Evolutionary conservation across 2,888 invertebrate genomes (phyloP).

Genomic region (Xylocampa areola): DNA sequence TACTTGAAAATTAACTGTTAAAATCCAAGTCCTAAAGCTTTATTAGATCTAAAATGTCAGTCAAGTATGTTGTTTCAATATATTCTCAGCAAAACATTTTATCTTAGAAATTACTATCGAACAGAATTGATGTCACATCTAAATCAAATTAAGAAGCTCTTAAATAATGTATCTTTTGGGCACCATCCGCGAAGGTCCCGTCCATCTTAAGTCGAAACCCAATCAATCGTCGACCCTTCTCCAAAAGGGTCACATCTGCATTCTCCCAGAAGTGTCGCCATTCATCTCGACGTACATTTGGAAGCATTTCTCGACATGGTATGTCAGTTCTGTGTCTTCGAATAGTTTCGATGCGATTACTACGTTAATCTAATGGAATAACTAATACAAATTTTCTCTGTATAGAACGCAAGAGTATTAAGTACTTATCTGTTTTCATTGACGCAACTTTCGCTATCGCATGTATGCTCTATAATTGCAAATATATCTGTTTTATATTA

Average conservation of each 20-base stretch:
- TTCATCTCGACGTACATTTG: constrained; percentile 1
- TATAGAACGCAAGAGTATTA: constrained; percentile 38
- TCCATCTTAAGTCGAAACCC: constrained; percentile 24
- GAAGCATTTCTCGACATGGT: constrained; percentile 13
- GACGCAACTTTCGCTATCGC: constrained; percentile 61
- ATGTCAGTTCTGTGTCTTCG: constrained; percentile 29
- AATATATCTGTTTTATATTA: constrained; percentile 49
- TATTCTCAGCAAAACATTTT: too few species aligned
- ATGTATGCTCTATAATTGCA: constrained; percentile 38
- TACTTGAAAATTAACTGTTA: too few species aligned
- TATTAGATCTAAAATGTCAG: too few species aligned
- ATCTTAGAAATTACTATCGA: too few species aligned
- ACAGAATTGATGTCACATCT: neutral
- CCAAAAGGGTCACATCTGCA: constrained; percentile 12
- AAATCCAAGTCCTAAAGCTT: too few species aligned
- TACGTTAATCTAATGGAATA: constrained; percentile 58
- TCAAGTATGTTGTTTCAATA: too few species aligned
- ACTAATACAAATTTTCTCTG: constrained; percentile 43
- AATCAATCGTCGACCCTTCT: constrained; percentile 51
- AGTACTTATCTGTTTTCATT: constrained; percentile 49
- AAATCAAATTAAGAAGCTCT: constrained; percentile 23
- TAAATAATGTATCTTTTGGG: constrained; percentile 30
- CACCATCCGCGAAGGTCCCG: constrained; percentile 14
- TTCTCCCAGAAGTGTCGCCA: constrained; percentile 12
- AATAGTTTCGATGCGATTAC: constrained; percentile 42